These are phyloP conservation scores for Heterodera carotae DNA, from an alignment of 1,140 invertebrate species.

Conservation along the genomic window DNA sequence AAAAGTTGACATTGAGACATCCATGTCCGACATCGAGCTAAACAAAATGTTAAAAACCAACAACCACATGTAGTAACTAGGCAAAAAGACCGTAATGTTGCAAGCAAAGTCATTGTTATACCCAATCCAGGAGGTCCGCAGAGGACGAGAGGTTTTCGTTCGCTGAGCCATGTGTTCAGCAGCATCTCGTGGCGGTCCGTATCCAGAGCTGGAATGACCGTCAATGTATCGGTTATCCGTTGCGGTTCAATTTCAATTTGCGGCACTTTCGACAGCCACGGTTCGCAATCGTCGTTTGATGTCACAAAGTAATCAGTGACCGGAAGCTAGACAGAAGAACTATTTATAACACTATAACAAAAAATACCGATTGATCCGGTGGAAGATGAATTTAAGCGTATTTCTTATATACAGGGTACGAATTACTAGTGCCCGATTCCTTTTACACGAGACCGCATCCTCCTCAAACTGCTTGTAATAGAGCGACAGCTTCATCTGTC, in stretches of 20 bases:
- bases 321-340: conserved; percentile 38
- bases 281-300: conserved; percentile 79
- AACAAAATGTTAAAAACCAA: conserved; percentile 68
- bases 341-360: not conserved
- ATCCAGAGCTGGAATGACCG: conserved; percentile 96
- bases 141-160: conserved; percentile 97
- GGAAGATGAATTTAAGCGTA: conserved; percentile 88
- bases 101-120: conserved; percentile 99
- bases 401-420: too few species aligned
- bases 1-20: conserved; percentile 94
- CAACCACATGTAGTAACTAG: conserved; percentile 75
- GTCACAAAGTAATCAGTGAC: conserved; percentile 69
- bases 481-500: conserved; percentile 98
- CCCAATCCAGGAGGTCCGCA: conserved; percentile 98
- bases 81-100: conserved; percentile 76
- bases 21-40: conserved; percentile 64
- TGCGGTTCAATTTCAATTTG: conserved; percentile 99
- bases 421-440: too few species aligned
- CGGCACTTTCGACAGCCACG: conserved; percentile 95
- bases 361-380: conserved; percentile 70
- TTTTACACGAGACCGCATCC: conserved; percentile 97
- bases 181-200: conserved; percentile 96
- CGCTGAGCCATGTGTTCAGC: conserved; percentile 95
- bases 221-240: conserved; percentile 95
- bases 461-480: conserved; percentile 99